Percentiles rank a stretch among this genome's conserved stretches.
phyloP scores from a whole-genome alignment of 2,888 invertebrate species.

The Ochropacha duplaris region DNA sequence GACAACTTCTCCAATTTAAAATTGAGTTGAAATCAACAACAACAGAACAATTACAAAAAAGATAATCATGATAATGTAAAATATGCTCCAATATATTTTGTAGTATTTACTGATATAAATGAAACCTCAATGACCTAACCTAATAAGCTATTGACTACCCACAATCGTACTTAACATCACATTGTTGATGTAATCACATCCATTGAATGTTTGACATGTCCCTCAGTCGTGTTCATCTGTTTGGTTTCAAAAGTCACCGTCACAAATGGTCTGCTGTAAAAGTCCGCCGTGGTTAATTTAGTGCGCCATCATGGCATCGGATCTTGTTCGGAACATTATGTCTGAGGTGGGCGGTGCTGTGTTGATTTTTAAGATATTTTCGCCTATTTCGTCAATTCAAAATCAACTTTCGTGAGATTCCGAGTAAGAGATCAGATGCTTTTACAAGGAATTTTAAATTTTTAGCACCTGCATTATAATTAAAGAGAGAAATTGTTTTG shows the following conservation, averaged over 20 bases:
- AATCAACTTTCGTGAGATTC: slow-evolving; percentile 6
- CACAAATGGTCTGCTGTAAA: slow-evolving; percentile 67
- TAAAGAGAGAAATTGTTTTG: too few relatives aligned
- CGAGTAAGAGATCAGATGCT: neutral
- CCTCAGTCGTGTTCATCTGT: slow-evolving; percentile 40
- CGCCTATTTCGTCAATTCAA: slow-evolving; percentile 33
- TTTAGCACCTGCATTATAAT: too few relatives aligned
- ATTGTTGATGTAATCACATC: slow-evolving; percentile 48
- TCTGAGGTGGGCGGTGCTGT: slow-evolving; percentile 60
- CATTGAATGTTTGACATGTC: slow-evolving; percentile 49
- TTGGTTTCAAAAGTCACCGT: slow-evolving; percentile 51
- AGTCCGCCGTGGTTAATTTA: slow-evolving; percentile 66
- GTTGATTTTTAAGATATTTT: slow-evolving; percentile 67
- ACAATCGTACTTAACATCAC: slow-evolving; percentile 10
- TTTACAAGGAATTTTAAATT: neutral
- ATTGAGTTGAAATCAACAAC: too few relatives aligned
- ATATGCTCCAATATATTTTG: neutral
- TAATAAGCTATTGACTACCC: neutral
- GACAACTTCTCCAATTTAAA: too few relatives aligned
- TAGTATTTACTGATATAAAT: neutral
- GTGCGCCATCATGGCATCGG: slow-evolving; percentile 55
- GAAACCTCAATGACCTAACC: neutral
- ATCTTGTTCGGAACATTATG: slow-evolving; percentile 58
- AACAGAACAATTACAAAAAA: too few relatives aligned
- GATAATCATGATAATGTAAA: too few relatives aligned